Evolutionary conservation across 2,797 vertebrate species (phyloP).

Genomic region (Nyctalus aviator): DNA sequence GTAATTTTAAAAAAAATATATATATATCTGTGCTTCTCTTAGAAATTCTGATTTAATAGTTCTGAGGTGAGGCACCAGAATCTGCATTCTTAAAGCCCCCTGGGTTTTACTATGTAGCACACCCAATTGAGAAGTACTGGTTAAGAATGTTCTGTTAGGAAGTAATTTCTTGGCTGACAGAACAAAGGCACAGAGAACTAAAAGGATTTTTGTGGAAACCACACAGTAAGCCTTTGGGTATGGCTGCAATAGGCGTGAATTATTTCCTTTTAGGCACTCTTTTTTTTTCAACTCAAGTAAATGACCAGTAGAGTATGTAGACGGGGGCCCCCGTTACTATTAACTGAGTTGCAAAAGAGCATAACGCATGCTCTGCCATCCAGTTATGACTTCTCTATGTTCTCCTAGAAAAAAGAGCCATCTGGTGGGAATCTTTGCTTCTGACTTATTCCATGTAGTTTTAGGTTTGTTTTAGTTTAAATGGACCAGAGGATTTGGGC

Average conservation of each 20-base stretch:
- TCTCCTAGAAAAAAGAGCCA: background rate
- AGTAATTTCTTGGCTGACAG: background rate
- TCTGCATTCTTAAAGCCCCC: background rate
- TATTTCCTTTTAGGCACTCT: background rate
- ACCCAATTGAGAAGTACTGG: background rate
- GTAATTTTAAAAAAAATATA: background rate
- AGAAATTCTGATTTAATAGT: slow-evolving; percentile 31
- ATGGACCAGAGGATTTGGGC: background rate
- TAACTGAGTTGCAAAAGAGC: background rate
- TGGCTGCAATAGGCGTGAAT: background rate
- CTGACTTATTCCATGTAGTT: background rate
- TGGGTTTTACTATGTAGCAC: background rate
- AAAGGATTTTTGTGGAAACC: slow-evolving; percentile 11
- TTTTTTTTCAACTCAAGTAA: background rate
- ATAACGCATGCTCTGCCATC: background rate
- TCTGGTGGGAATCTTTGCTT: background rate
- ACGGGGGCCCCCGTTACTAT: background rate
- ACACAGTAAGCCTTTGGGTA: background rate
- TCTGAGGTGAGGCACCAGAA: background rate
- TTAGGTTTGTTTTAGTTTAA: slow-evolving; percentile 46
- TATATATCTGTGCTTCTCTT: background rate
- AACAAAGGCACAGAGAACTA: background rate
- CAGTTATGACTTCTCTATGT: background rate
- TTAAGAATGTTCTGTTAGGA: background rate
- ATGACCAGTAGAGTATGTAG: background rate